Evolutionary conservation across 2,888 invertebrate species (phyloP), one percentile per base, ranked within the genome.

Genomic region (Apomyelois bistriatella): DNA sequence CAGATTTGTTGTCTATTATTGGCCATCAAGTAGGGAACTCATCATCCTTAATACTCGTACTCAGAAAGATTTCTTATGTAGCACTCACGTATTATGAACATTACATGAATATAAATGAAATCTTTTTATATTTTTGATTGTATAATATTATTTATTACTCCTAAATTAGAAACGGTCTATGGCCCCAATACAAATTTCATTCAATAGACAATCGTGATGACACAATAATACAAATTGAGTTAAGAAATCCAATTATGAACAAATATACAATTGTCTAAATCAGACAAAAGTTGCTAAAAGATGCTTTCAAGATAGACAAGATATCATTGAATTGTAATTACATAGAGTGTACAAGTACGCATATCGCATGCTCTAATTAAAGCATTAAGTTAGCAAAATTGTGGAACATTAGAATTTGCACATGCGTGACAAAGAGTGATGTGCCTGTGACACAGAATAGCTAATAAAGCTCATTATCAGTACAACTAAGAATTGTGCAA

Each of bases 401-500:
- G 68, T 76, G 59, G 76, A 70, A 68, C 76, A 74, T 70, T 68
- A 70, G 68, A 71, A 76, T 74, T 79, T 62, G 74, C 80, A 71
- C 68, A 64, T 60, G 65, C 61, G 65, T 79, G 78, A 71, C 72
- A 79, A 81, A 68, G 66, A 69, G 76, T 67, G 59, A 71, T 65
- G 60, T 74, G 69, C 68, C 71, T 58, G 65, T 63, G 61, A 55
- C 75, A 74, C 58, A 58, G 67, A 62, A 69, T 61, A 48, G 60
- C 74, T 80, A 80, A 81, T 73, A 71, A 72, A 70, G 70, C 74
- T 69, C 65, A 79, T 82, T 81, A 80, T 38, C 35, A 48, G 28
- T 13, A 28, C 37, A 13, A 71, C 73, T 49, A 63, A 62, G 63
- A 62, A 55, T 74, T 75, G 71, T 71, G 73, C 65, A 70, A 72